Evolutionary conservation across 1,140 invertebrate species (phyloP).

Genomic region (Hyles vespertilio): DNA sequence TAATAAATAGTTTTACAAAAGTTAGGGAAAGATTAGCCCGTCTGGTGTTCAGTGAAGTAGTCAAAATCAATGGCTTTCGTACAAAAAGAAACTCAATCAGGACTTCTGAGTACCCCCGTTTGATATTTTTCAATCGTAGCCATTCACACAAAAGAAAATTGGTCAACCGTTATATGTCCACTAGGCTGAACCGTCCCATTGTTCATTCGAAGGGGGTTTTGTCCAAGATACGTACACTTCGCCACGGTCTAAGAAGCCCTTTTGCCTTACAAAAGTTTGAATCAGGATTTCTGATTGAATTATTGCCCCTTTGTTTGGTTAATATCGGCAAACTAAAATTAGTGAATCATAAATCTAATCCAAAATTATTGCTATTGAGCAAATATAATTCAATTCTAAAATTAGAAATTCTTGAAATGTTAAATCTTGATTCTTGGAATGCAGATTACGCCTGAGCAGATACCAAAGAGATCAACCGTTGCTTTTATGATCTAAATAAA

Average conservation of each 20-base stretch:
- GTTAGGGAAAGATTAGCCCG: neutral
- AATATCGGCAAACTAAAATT: too few species aligned
- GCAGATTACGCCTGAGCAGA: too few species aligned
- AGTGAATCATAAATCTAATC: too few species aligned
- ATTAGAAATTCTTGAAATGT: too few species aligned
- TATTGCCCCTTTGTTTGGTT: slow-evolving; percentile 7
- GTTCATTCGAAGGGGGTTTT: slow-evolving; percentile 53
- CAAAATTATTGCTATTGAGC: too few species aligned
- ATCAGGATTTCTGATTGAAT: slow-evolving; percentile 31
- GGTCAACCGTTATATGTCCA: slow-evolving; percentile 70
- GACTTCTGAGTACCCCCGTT: slow-evolving; percentile 41
- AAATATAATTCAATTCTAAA: too few species aligned
- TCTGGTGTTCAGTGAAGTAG: slow-evolving; percentile 44
- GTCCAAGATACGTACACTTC: slow-evolving; percentile 47
- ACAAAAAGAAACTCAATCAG: slow-evolving; percentile 51
- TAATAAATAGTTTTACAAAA: neutral
- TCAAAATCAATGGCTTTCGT: slow-evolving; percentile 56
- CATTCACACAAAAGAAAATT: slow-evolving; percentile 70
- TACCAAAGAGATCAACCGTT: too few species aligned
- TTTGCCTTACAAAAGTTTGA: slow-evolving; percentile 31
- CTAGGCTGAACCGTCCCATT: slow-evolving; percentile 58
- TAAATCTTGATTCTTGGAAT: too few species aligned
- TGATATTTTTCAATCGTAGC: slow-evolving; percentile 62
- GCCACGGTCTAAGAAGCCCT: slow-evolving; percentile 37
- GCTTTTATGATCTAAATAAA: too few species aligned